phyloP scores from a whole-genome alignment of 2,797 vertebrate species.

The Todus mexicanus region DNA sequence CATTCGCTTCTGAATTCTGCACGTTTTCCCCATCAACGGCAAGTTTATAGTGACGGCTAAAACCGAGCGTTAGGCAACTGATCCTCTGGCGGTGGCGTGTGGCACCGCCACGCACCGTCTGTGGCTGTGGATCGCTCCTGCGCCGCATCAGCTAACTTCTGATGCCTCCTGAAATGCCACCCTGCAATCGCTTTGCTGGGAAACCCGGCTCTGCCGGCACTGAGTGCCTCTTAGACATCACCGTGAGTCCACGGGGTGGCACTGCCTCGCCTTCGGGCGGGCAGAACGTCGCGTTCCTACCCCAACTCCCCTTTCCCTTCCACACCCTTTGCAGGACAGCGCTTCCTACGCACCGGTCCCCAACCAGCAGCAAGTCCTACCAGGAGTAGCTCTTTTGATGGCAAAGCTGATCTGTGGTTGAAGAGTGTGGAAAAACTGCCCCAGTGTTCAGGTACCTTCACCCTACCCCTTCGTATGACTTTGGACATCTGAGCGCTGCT shows the following conservation, averaged over 20 bases:
- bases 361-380: not conserved
- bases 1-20: constrained; percentile 55
- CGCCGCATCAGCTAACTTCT: not conserved
- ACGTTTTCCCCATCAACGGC: constrained; percentile 3
- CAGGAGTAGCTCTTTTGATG: accelerated
- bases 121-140: constrained; percentile 15
- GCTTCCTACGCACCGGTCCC: accelerated
- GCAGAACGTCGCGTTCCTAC: not conserved
- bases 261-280: not conserved
- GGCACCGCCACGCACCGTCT: constrained; percentile 41
- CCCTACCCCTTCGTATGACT: not conserved
- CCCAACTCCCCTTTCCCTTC: not conserved
- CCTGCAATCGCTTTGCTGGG: constrained; percentile 7
- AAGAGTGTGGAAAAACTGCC: not conserved
- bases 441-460: not conserved
- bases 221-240: not conserved
- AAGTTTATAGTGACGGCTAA: constrained; percentile 55
- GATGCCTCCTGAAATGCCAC: constrained; percentile 35
- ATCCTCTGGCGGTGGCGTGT: constrained; percentile 38
- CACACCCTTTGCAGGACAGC: accelerated
- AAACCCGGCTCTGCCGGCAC: not conserved
- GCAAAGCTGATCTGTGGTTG: not conserved
- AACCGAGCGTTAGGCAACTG: constrained; percentile 55
- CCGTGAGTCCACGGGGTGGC: not conserved
- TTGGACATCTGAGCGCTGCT: accelerated